phyloP scores from a whole-genome alignment of 2,888 invertebrate species.

The Caenorhabditis sp. region DNA sequence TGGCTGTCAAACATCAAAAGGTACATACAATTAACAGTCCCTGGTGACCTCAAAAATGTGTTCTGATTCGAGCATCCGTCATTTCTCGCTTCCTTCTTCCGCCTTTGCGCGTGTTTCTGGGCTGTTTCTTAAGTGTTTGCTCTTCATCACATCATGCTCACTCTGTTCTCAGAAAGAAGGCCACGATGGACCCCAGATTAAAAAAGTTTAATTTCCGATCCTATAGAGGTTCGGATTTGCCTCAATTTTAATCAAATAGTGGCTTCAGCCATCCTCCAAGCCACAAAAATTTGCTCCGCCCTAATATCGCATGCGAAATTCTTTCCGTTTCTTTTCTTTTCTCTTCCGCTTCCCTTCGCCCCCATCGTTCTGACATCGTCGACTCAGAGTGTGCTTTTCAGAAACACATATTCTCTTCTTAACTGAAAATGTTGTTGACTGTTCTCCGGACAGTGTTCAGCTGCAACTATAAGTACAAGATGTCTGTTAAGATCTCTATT shows the following conservation, averaged over 20 bases:
- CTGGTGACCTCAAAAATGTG: neutral
- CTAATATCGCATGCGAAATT: too few species aligned
- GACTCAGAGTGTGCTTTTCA: too few species aligned
- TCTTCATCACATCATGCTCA: constrained; percentile 45
- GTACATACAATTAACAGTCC: neutral
- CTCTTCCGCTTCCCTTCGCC: too few species aligned
- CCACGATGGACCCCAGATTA: neutral
- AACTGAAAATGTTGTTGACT: constrained; percentile 20
- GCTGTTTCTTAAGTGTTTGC: constrained; percentile 36
- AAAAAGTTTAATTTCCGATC: constrained; percentile 27
- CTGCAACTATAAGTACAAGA: constrained; percentile 23
- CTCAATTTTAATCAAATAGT: constrained; percentile 29
- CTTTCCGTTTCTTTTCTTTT: too few species aligned
- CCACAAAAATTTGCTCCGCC: too few species aligned
- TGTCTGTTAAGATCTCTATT: constrained; percentile 21
- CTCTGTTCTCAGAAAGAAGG: constrained; percentile 14
- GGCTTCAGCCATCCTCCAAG: too few species aligned
- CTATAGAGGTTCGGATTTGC: too few species aligned
- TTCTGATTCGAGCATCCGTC: constrained; percentile 31
- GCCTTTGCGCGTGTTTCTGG: constrained; percentile 5
- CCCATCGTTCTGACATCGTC: too few species aligned
- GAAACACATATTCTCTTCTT: neutral
- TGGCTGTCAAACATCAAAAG: constrained; percentile 3
- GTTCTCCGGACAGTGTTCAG: constrained; percentile 24
- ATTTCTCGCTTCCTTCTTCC: constrained; percentile 39